Base-by-base conservation (phyloP, 2,113 vertebrate genomes). In the Climacteris rufus region DNA sequence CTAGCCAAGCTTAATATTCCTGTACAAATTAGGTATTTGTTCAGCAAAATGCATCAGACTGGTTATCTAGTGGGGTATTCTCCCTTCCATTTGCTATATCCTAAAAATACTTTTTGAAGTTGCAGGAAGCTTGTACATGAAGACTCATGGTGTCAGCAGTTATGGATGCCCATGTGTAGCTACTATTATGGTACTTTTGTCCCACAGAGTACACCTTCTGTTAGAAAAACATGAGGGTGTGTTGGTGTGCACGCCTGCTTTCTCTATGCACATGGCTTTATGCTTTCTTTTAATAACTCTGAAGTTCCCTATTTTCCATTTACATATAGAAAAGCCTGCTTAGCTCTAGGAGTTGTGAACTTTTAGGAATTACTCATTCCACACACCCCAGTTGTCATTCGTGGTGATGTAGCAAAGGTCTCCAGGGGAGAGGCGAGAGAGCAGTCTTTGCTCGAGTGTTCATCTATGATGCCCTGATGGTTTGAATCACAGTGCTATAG, bases 161-260 rank as follows among this genome's bases (percentile, higher is more conserved):
- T 85, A 54, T 35, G 65, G 71, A 44, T 86, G 56, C 30, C 44
- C 20, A 21, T 6, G 8, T 81, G 22, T 60, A 94, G 40, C 44
- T 52, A 33, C 68, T 64, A 1, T 59, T 72, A 13, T 11, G 20
- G 13, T 92, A 21, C 52, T 71, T 93, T 70, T 61, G 64, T 87
- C 92, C 90, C 94, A 95, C 86, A 94, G 96, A 96, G 93, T 93
- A 95, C 93, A 35, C 47, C 93, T 96, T 97, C 92, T 90, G 76
- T 92, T 84, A 61, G 57, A 78, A 83, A 89, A 66, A 71, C 68
- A 45, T 11, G 10, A 94, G 75, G 88, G 88, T 96, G 76, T 94
- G 93, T 93, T 88, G 85, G 76, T 90, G 88, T 90, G 94, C 95
- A 97, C 76, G 76, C 83, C 93, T 90, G 94, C 93, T 96, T 96